Percentiles rank a stretch among this genome's conserved stretches.
Conservation (phyloP, 1,140 invertebrate species). For the Drosophila subobscura region DNA sequence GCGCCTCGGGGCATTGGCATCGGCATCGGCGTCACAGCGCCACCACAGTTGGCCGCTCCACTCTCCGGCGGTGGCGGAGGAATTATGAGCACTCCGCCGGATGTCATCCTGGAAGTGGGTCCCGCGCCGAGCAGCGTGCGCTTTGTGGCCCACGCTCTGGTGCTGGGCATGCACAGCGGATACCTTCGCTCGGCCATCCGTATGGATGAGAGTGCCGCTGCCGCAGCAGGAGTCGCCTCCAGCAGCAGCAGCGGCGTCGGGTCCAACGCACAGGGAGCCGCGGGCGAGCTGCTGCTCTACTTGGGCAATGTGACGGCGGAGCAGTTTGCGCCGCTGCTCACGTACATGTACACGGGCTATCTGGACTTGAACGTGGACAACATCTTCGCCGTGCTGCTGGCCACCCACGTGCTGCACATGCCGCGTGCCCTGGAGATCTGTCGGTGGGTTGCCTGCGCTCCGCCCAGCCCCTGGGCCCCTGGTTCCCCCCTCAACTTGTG, state of each 20-base stretch:
- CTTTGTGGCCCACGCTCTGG: slow-evolving; percentile 88
- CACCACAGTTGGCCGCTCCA: slow-evolving; percentile 25
- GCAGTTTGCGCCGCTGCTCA: slow-evolving; percentile 89
- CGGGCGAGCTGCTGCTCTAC: slow-evolving; percentile 83
- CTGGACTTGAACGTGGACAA: slow-evolving; percentile 88
- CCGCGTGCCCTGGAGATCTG: slow-evolving; percentile 89
- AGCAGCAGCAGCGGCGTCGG: background rate
- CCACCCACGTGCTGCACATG: slow-evolving; percentile 90
- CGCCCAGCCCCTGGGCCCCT: too few relatives aligned
- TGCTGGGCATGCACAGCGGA: slow-evolving; percentile 89
- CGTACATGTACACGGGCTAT: slow-evolving; percentile 91
- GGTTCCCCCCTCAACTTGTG: background rate
- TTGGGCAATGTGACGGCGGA: slow-evolving; percentile 87
- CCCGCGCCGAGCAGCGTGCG: slow-evolving; percentile 85
- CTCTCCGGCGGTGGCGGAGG: slow-evolving; percentile 35
- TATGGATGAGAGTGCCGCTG: slow-evolving; percentile 59
- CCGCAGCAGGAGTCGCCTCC: slow-evolving; percentile 5
- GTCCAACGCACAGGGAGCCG: background rate
- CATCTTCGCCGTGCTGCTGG: slow-evolving; percentile 89
- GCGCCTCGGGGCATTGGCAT: slow-evolving; percentile 7
- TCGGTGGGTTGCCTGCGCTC: slow-evolving; percentile 60
- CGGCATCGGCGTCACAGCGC: slow-evolving; percentile 9
- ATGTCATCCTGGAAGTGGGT: slow-evolving; percentile 87
- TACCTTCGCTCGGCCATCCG: slow-evolving; percentile 86
- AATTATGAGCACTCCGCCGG: slow-evolving; percentile 84